Base-by-base conservation (phyloP, 2,888 invertebrate genomes). In the Notocelia uddmanniana region DNA sequence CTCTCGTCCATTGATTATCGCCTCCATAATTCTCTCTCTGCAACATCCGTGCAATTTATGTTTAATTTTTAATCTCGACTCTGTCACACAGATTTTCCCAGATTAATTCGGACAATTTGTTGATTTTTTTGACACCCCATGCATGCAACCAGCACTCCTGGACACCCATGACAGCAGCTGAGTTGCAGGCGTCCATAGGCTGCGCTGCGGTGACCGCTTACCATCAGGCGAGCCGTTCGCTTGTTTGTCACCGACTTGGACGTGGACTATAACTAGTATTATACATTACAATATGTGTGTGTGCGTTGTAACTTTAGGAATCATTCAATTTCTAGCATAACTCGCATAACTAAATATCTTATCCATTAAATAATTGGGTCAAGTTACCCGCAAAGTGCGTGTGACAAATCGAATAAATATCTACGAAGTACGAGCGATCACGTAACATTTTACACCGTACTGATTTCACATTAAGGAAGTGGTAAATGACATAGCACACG, bases 401-500 rank as follows among this genome's bases (percentile, higher is more conserved):
- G 71, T 67, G 69, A 73, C 72, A 74, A 73, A 76, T 72, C 50
- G 52, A 34, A 72, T 68, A 68, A 57, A 55, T 31, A n/a, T 31
- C 23, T 85, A 81, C 82, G 79, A 79, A 78, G 15, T 48, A 34
- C 74, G 74, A 74, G 15, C 75, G 74, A 74, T 75, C 82, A 83
- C 83, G 85, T 86, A 87, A 88, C 74, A 64, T 79, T 80, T 79
- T 78, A 79, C 81, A 80, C 75, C 75, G 78, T 75, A 79, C 75
- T 79, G 76, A 83, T 85, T 89, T 81, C 80, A 73, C 79, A 80
- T 81, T 79, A 78, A 84, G 85, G 84, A 84, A 84, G 83, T 81
- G 73, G 76, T 76, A 80, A 84, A 81, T 74, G 80, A 81, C 81
- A 78, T 70, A 68, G 78, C 77, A 78, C 86, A 87, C 84, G 83